Base-by-base conservation (phyloP, 2,888 invertebrate genomes). In the Oithona nana region DNA sequence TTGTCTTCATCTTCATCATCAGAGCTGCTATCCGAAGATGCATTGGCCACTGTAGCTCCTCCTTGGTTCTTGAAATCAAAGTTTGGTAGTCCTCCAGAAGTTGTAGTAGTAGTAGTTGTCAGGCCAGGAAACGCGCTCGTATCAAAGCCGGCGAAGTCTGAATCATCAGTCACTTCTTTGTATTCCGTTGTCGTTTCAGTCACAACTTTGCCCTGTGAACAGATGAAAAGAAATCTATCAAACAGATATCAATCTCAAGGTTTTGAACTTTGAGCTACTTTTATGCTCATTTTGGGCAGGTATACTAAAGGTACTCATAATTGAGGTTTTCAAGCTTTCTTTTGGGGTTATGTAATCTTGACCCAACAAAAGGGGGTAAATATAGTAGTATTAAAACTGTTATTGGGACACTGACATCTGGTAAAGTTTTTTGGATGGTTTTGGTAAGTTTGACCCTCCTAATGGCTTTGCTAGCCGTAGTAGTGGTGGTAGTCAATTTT, bases 1-100 rank as follows among this genome's bases (percentile, higher is more conserved):
- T 65, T 63, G 22, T 64, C 67, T 30, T 65, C 64, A 24, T 13
- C n/a, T 28, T 30, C 39, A 3, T 28, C 39, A 24, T 54, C 54
- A 24, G 24, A 24, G 26, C 24, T 24, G 3, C 24, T 16, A 3
- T 20, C 20, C 4, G 54, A 54, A 24, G 20, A 20, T 26, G 54
- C 54, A 20, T 20, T 26, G 24, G 20, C 20, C 8, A 8, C 20
- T 6, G 20, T 16, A 24, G 6, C 26, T 20, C 24, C 3, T 2
- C 3, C 26, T 3, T 20, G 54, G n/a, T 49, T 8, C 20, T n/a
- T 22, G n/a, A n/a, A n/a, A n/a, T n/a, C n/a, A n/a, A n/a, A n/a
- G n/a, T n/a, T n/a, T n/a, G n/a, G n/a, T 16, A 39, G 39, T 16
- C 16, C 39, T 39, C 8, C 6, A 16, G 8, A 11, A 16, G 16